These are phyloP conservation scores for Anarrhichthys ocellatus DNA, from an alignment of 2,113 vertebrate genomes.

Conservation along the genomic window DNA sequence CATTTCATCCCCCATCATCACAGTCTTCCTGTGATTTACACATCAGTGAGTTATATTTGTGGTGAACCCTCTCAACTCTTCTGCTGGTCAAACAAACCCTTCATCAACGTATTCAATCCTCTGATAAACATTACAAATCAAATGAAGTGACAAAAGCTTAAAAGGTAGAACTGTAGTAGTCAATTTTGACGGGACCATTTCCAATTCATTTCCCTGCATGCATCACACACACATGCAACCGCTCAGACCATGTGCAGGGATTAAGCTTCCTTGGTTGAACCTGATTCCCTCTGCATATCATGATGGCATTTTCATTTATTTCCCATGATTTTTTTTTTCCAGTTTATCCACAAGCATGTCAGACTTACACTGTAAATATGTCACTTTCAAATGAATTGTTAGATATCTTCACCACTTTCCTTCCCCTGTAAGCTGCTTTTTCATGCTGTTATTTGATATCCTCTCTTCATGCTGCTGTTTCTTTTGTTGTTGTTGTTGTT, in stretches of 20 bases:
- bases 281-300: conserved; percentile 21
- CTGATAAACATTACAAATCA: conserved; percentile 46
- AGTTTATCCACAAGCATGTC: conserved; percentile 29
- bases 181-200: background rate
- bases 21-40: background rate
- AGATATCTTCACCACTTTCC: conserved; percentile 41
- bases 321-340: background rate
- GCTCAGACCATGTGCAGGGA: background rate
- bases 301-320: conserved; percentile 22
- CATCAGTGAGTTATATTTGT: conserved; percentile 6
- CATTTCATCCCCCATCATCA: background rate
- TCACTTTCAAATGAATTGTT: conserved; percentile 52
- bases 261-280: conserved; percentile 4
- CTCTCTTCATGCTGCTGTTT: conserved; percentile 6
- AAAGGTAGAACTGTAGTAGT: conserved; percentile 9
- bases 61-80: conserved; percentile 24
- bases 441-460: conserved; percentile 45
- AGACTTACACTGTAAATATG: conserved; percentile 38
- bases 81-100: conserved; percentile 23
- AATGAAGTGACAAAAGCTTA: conserved; percentile 36
- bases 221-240: background rate
- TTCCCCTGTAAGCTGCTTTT: conserved; percentile 46
- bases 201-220: background rate
- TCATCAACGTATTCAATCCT: conserved; percentile 54
- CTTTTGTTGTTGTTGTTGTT: background rate